phyloP scores from a whole-genome alignment of 2,113 vertebrate genomes.

The Protomyctophum bolini region DNA sequence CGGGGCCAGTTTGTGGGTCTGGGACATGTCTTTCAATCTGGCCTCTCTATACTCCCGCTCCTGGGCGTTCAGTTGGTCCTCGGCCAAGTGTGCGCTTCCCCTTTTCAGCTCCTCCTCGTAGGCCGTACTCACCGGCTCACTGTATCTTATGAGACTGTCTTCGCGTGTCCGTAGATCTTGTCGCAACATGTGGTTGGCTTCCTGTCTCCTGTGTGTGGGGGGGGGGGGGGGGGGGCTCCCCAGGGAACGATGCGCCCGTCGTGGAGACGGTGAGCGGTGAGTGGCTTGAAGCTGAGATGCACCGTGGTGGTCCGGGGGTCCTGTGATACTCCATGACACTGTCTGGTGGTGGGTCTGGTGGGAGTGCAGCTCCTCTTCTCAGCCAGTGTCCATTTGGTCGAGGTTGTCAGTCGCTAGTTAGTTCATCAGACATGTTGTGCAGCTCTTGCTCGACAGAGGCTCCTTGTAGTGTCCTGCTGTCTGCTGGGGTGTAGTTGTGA shows the following conservation, averaged over 20 bases:
- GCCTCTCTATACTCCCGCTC: conserved; percentile 79
- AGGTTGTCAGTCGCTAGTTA: conserved; percentile 79
- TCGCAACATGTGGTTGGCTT: conserved; percentile 45
- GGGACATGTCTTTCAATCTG: conserved; percentile 71
- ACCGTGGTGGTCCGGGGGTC: conserved; percentile 70
- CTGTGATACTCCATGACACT: conserved; percentile 80
- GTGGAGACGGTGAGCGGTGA: conserved; percentile 73
- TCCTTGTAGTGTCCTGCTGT: conserved; percentile 17
- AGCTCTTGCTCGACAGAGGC: conserved; percentile 72
- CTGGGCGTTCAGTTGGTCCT: conserved; percentile 67
- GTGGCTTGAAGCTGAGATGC: conserved; percentile 15
- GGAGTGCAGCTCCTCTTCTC: conserved; percentile 79
- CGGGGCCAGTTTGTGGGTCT: conserved; percentile 66
- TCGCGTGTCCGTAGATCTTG: conserved; percentile 44
- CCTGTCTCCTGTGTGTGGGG: conserved; percentile 35
- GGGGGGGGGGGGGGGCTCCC: no score
- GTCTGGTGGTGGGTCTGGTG: conserved; percentile 80
- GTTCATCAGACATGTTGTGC: conserved; percentile 77
- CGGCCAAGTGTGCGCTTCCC: conserved; percentile 65
- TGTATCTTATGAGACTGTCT: conserved; percentile 53
- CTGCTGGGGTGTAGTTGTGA: neutral
- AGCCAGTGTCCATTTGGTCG: conserved; percentile 82
- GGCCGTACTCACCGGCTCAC: conserved; percentile 72
- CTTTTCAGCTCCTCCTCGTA: conserved; percentile 80
- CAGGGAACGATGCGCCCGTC: conserved; percentile 35